Conservation (phyloP, 2,113 vertebrate species). For the Rostratula benghalensis region DNA sequence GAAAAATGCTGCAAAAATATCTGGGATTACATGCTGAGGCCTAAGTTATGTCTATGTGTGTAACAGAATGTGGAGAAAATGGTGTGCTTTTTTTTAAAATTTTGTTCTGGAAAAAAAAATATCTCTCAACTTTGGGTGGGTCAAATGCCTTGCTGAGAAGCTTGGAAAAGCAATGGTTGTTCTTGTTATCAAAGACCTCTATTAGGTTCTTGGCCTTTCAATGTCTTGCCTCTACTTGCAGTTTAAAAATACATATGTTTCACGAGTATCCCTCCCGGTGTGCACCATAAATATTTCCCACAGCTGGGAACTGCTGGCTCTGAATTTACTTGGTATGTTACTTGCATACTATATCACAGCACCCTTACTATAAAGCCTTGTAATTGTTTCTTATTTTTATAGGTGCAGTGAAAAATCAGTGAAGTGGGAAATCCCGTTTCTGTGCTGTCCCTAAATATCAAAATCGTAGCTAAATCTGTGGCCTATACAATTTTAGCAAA, state of each 20-base stretch:
- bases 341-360: not conserved
- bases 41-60: not conserved
- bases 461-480: not conserved
- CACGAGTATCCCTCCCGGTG: not conserved
- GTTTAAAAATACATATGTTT: not conserved
- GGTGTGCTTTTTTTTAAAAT: not conserved
- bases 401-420: not conserved
- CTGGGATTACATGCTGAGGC: not conserved
- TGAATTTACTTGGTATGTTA: not conserved
- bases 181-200: not conserved
- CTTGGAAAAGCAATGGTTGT: not conserved
- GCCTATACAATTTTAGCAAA: not conserved
- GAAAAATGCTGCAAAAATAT: conserved; percentile 7
- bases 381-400: not conserved
- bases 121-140: not conserved
- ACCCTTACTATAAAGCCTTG: not conserved
- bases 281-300: not conserved
- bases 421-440: not conserved
- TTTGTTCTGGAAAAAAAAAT: not conserved
- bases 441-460: not conserved
- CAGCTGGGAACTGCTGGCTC: not conserved
- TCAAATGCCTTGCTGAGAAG: not conserved
- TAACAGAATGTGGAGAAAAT: not conserved
- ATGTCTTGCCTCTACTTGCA: not conserved
- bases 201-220: not conserved